A percentile compares a stretch with the other conserved stretches of the same genome.
phyloP scores from a whole-genome alignment of 2,888 invertebrate species.

The Saturnia japonica region DNA sequence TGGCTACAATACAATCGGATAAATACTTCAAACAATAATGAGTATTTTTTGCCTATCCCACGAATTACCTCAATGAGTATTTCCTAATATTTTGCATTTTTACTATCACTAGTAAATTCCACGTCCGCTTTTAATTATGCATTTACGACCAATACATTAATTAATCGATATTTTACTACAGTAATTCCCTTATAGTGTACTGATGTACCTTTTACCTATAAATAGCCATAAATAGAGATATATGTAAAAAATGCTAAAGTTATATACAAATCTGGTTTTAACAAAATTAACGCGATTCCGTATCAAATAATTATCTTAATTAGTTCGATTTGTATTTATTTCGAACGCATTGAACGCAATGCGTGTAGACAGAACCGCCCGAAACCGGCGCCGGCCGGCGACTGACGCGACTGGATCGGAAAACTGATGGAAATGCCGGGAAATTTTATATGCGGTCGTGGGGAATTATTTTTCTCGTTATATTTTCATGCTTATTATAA shows the following conservation, averaged over 20 bases:
- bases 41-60: too few species aligned
- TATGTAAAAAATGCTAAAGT: neutral
- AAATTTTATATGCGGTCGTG: conserved; percentile 26
- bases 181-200: neutral
- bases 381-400: conserved; percentile 46
- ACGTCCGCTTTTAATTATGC: neutral
- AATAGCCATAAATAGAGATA: neutral
- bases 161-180: neutral
- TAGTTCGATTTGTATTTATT: neutral
- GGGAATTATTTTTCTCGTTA: conserved; percentile 5
- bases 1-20: neutral
- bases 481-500: conserved; percentile 4
- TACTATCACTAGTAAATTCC: neutral
- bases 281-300: neutral
- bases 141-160: neutral
- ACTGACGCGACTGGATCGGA: conserved; percentile 24
- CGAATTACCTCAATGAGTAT: neutral
- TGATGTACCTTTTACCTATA: neutral
- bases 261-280: neutral
- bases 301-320: neutral
- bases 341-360: neutral
- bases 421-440: conserved; percentile 23
- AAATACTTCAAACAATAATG: too few species aligned
- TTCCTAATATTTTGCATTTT: neutral
- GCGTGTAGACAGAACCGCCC: conserved; percentile 34